phyloP scores from a whole-genome alignment of 2,888 invertebrate species.

The Prenolepis imparis region DNA sequence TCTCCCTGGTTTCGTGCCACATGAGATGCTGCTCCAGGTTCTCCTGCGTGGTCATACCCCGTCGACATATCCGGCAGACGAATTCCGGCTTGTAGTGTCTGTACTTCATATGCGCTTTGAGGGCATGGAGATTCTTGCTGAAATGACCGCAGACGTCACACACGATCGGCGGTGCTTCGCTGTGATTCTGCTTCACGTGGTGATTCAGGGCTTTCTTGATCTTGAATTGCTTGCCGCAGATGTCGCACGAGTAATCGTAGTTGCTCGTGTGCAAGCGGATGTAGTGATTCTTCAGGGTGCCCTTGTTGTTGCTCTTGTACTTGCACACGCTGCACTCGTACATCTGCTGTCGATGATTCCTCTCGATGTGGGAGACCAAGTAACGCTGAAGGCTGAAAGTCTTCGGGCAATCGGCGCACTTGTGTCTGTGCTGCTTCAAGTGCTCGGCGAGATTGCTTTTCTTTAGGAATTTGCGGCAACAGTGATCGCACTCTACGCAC shows the following conservation, averaged over 20 bases:
- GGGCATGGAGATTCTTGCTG: slow-evolving; percentile 77
- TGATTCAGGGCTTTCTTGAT: slow-evolving; percentile 77
- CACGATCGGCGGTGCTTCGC: slow-evolving; percentile 76
- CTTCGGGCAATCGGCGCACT: slow-evolving; percentile 68
- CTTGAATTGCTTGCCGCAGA: slow-evolving; percentile 78
- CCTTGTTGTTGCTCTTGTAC: slow-evolving; percentile 78
- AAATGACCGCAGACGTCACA: slow-evolving; percentile 80
- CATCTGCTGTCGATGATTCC: slow-evolving; percentile 68
- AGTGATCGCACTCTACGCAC: slow-evolving; percentile 75
- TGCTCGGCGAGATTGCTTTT: slow-evolving; percentile 73
- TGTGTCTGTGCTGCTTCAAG: slow-evolving; percentile 68
- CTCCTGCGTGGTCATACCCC: slow-evolving; percentile 78
- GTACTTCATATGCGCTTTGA: slow-evolving; percentile 80
- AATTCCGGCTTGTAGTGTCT: slow-evolving; percentile 78
- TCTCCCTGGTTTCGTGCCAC: slow-evolving; percentile 79
- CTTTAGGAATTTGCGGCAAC: slow-evolving; percentile 72
- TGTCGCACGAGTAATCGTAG: slow-evolving; percentile 76
- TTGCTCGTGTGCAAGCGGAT: slow-evolving; percentile 76
- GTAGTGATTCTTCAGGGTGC: slow-evolving; percentile 77
- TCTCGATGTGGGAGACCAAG: slow-evolving; percentile 67
- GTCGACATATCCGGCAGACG: slow-evolving; percentile 76
- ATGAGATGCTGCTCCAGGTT: slow-evolving; percentile 77
- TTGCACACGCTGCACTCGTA: slow-evolving; percentile 76
- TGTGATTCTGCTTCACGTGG: slow-evolving; percentile 77
- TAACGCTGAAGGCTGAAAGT: slow-evolving; percentile 69